Percentiles rank a stretch among this genome's conserved stretches.
Evolutionary conservation across 2,888 invertebrate genomes (phyloP).

Genomic region (Heteromyza rotundicornis): DNA sequence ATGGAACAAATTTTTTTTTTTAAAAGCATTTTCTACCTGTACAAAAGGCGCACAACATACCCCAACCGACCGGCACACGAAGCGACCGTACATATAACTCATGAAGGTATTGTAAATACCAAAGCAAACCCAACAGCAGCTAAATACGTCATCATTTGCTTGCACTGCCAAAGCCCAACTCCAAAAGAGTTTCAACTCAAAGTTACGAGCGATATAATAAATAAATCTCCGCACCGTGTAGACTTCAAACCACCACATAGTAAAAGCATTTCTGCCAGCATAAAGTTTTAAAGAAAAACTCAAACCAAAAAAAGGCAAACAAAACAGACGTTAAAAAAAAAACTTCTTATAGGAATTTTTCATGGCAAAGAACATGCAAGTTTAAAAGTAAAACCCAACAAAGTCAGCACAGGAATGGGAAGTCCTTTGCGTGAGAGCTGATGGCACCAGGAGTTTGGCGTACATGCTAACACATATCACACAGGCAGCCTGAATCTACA

Average conservation of each 20-base stretch:
- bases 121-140: neutral
- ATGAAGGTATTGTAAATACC: neutral
- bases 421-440: neutral
- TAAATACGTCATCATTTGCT: neutral
- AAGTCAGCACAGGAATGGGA: neutral
- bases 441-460: neutral
- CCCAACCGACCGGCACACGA: neutral
- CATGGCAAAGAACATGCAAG: neutral
- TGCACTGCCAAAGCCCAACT: neutral
- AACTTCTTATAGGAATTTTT: neutral
- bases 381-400: conserved; percentile 1
- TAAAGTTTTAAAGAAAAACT: too few species aligned
- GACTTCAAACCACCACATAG: neutral
- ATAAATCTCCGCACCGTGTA: neutral
- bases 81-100: too few species aligned
- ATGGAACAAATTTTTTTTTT: conserved; percentile 8
- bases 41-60: conserved; percentile 33
- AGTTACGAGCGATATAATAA: neutral
- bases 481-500: too few species aligned
- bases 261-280: neutral
- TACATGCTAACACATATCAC: too few species aligned
- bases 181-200: neutral
- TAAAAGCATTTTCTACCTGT: conserved; percentile 33
- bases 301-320: neutral
- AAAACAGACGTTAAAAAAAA: neutral